Conservation (phyloP, 1,140 invertebrate genomes). For the Oryzaephilus surinamensis region DNA sequence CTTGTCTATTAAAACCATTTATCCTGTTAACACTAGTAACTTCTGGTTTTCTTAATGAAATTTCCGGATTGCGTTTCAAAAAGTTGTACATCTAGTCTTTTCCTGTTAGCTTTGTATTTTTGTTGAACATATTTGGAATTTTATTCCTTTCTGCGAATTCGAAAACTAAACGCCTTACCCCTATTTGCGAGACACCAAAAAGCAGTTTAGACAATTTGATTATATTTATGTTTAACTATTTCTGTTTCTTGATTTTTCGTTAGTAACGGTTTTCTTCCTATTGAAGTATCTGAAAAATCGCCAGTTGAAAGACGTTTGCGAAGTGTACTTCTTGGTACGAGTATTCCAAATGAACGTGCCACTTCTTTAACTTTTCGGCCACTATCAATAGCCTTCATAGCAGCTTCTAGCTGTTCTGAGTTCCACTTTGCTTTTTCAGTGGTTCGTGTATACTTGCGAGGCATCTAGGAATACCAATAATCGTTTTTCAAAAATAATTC, state of each 20-base stretch:
- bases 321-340: too few relatives aligned
- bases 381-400: too few relatives aligned
- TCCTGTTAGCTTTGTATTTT: constrained; percentile 21
- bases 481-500: too few relatives aligned
- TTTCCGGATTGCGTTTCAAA: constrained; percentile 23
- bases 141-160: constrained; percentile 6
- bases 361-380: too few relatives aligned
- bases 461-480: too few relatives aligned
- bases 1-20: constrained; percentile 13
- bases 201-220: constrained; percentile 5
- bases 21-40: constrained; percentile 14
- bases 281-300: too few relatives aligned
- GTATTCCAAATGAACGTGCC: too few relatives aligned
- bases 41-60: constrained; percentile 16
- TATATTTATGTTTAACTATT: neutral
- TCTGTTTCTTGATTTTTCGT: neutral
- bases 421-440: too few relatives aligned
- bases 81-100: constrained; percentile 30
- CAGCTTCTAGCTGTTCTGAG: too few relatives aligned
- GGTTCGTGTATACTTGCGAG: too few relatives aligned
- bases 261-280: too few relatives aligned
- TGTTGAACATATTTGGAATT: constrained; percentile 6
- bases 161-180: constrained; percentile 4
- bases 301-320: too few relatives aligned
- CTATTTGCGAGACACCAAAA: constrained; percentile 1